Base-by-base conservation (phyloP, 2,113 vertebrate species). In the Pedionomus torquatus region DNA sequence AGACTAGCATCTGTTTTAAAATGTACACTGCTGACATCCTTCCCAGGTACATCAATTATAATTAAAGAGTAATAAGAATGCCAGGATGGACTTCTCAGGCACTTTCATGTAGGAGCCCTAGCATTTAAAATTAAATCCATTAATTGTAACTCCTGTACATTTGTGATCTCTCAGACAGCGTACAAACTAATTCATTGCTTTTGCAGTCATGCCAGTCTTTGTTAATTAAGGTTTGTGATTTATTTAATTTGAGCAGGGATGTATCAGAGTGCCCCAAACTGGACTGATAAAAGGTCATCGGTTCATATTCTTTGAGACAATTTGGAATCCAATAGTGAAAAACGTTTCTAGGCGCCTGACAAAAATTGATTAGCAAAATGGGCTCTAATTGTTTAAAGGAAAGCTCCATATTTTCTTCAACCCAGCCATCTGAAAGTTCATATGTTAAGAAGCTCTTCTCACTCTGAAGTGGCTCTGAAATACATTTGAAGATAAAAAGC, bases 41-140 rank as follows among this genome's bases (percentile, higher is more conserved):
- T 96, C 93, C 93, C 97, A 96, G 95, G 93, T 87, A 93, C 96
- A 98, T 98, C 89, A 98, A 97, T 98, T 97, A 98, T 95, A 93
- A 97, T 98, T 97, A 98, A 97, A 97, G 91, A 90, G 96, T 83
- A 82, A 96, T 98, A 95, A 97, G 96, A 89, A 97, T 82, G 85
- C 97, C 90, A 84, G 48, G 93, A 96, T 93, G 81, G 97, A 97
- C 97, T 95, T 95, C 94, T 85, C 74, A 61, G 92, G 96, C 96
- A 93, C 95, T 94, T 95, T 49, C 90, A 87, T 64, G 39, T 10
- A 49, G 74, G 83, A 97, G 93, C 57, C 95, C 69, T 37, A 44
- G 76, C 94, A 14, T 97, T 97, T 95, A 96, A 97, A 97, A 97
- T 93, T 90, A 97, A 97, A 97, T 93, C 96, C 95, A 97, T 97